Evolutionary conservation across 2,888 invertebrate species (phyloP).

Genomic region (Cyclophora punctaria): DNA sequence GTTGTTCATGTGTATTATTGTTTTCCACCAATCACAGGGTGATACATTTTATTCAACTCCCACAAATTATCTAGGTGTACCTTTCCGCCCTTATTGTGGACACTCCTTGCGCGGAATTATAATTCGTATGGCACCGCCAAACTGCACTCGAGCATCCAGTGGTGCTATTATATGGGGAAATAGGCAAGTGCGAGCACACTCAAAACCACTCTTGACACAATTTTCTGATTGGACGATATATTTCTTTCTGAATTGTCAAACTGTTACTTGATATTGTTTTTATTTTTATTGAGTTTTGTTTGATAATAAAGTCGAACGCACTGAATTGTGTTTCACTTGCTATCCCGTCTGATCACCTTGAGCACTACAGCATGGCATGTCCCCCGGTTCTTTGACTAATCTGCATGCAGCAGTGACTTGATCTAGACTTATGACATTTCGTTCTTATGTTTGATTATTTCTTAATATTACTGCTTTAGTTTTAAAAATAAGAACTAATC

Average conservation of each 20-base stretch:
- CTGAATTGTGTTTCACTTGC: slow-evolving; percentile 74
- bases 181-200: slow-evolving; percentile 48
- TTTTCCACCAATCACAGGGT: slow-evolving; percentile 63
- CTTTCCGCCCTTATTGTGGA: slow-evolving; percentile 37
- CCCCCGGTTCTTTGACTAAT: slow-evolving; percentile 43
- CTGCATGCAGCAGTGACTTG: slow-evolving; percentile 51
- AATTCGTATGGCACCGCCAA: slow-evolving; percentile 21
- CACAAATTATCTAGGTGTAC: slow-evolving; percentile 34
- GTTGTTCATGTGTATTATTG: slow-evolving; percentile 70
- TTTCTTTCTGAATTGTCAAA: slow-evolving; percentile 53
- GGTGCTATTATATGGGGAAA: slow-evolving; percentile 19
- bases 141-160: slow-evolving; percentile 19
- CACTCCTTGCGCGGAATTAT: slow-evolving; percentile 35
- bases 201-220: slow-evolving; percentile 45
- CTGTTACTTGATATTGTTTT: slow-evolving; percentile 45
- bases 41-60: slow-evolving; percentile 40
- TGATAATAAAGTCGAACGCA: slow-evolving; percentile 69
- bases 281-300: slow-evolving; percentile 43
- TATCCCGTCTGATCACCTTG: slow-evolving; percentile 52
- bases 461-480: slow-evolving; percentile 1
- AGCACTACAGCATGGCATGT: slow-evolving; percentile 69
- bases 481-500: slow-evolving; percentile 29
- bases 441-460: slow-evolving; percentile 41
- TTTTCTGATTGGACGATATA: slow-evolving; percentile 41
- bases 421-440: slow-evolving; percentile 22